phyloP scores from a whole-genome alignment of 37 sponge, comb jelly and placozoan species.

The Halichondria panicea region DNA sequence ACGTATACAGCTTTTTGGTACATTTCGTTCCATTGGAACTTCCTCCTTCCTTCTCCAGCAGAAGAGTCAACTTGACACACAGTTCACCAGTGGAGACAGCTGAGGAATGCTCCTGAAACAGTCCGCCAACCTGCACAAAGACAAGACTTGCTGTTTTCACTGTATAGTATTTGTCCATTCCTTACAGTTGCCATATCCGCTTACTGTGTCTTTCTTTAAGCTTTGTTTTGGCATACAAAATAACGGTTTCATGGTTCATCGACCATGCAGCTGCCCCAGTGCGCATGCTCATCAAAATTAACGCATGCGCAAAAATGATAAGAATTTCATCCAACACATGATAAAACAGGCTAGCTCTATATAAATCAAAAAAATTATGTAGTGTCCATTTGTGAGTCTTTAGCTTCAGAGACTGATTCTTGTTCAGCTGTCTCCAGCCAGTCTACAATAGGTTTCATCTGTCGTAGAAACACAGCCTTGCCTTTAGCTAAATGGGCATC shows the following conservation, averaged over 20 bases:
- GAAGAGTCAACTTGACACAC: conserved; percentile 2
- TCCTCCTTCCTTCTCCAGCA: conserved; percentile 4
- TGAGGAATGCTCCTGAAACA: neutral
- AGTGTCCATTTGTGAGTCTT: no score
- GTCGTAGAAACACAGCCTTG: conserved; percentile 81
- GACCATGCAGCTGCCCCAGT: no score
- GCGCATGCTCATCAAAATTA: no score
- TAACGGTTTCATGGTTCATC: no score
- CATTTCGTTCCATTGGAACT: conserved; percentile 32
- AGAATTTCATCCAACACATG: neutral
- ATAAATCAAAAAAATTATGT: neutral
- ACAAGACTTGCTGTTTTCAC: neutral
- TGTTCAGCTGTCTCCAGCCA: conserved; percentile 95
- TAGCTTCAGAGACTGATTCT: conserved; percentile 54
- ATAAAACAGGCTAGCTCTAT: neutral
- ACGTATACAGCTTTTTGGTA: conserved; percentile 32
- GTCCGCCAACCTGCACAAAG: conserved; percentile 2
- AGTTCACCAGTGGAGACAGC: neutral
- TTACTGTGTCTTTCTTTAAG: no score
- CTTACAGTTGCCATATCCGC: no score
- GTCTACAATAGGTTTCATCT: conserved; percentile 93
- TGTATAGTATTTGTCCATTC: neutral
- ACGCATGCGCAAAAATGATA: no score
- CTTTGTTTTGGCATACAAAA: no score
- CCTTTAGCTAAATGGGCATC: conserved; percentile 79